Evolutionary conservation across 2,888 invertebrate species (phyloP), one percentile per base, ranked within the genome.

Genomic region (Fragum sueziense): DNA sequence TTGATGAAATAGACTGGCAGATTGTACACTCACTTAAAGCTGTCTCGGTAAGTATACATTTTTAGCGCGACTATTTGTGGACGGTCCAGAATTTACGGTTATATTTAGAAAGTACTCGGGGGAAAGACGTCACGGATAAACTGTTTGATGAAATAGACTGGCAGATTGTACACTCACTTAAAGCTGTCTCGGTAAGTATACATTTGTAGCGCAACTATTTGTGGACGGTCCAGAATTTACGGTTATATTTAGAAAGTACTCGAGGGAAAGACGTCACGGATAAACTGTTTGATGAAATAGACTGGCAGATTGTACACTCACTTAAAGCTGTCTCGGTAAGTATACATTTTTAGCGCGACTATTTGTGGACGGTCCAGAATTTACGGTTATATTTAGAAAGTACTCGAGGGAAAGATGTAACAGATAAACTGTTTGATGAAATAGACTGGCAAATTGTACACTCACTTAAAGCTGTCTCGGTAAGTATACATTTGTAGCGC

Each of bases 1-100:
- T 98, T 92, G 96, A 96, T 82, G 96, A 97, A 87, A 98, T 94
- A 33, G 88, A 92, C 80, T 94, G 94, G 93, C 94, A 97, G 75
- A 97, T 97, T 83, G 96, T 97, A 9, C 98, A 98, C 93, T 98
- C 98, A 0, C 93, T 99, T 80, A 97, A 97, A 93, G 97, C 98
- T 2, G 98, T 98, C 0, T 96, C 97, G 7, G 97, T 97, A 85
- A 91, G 93, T 89, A 29, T n/a, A n/a, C n/a, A n/a, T n/a, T n/a
- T n/a, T n/a, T n/a, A n/a, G n/a, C n/a, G n/a, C n/a, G n/a, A n/a
- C n/a, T n/a, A n/a, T n/a, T n/a, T n/a, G 94, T 95, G 98, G 95
- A 97, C 97, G 72, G 96, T 98, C 17, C 96, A 97, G 92, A 98
- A 98, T 94, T 94, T 99, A 73, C 95, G 97, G 67, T 94, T 98